Conservation (phyloP, 2,797 vertebrate species). For the Mus caroli region DNA sequence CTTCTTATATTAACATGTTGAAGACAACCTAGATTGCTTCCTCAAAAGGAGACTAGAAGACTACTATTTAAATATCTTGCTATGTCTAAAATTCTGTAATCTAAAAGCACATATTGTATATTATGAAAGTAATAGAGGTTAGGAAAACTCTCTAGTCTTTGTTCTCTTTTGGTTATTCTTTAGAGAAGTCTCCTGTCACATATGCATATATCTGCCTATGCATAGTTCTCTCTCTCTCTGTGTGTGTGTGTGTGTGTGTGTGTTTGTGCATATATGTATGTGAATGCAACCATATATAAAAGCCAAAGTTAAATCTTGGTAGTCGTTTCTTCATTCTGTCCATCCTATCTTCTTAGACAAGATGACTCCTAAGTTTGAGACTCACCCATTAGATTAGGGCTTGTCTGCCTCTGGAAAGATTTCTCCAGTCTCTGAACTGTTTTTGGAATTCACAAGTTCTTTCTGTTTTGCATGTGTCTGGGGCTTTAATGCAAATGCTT, state of each 20-base stretch:
- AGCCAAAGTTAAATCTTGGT: background rate
- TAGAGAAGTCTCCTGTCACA: background rate
- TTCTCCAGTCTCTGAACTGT: background rate
- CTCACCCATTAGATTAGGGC: background rate
- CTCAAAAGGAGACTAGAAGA: background rate
- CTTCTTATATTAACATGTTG: background rate
- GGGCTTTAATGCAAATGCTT: background rate
- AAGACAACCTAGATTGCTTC: background rate
- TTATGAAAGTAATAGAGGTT: background rate
- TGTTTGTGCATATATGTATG: fast-evolving
- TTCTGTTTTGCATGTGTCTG: background rate
- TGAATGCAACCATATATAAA: background rate
- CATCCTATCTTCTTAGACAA: background rate
- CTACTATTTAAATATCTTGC: background rate
- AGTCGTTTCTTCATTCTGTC: background rate
- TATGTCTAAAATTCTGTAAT: background rate
- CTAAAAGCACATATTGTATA: background rate
- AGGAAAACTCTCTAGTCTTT: background rate
- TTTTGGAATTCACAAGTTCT: background rate
- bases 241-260: too few species aligned
- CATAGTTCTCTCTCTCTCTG: too few species aligned
- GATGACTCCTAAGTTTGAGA: background rate
- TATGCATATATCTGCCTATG: too few species aligned
- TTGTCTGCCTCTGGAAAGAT: background rate
- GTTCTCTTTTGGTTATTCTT: background rate